Conservation (phyloP, 1,140 invertebrate species). For the Lepidostoma basale region DNA sequence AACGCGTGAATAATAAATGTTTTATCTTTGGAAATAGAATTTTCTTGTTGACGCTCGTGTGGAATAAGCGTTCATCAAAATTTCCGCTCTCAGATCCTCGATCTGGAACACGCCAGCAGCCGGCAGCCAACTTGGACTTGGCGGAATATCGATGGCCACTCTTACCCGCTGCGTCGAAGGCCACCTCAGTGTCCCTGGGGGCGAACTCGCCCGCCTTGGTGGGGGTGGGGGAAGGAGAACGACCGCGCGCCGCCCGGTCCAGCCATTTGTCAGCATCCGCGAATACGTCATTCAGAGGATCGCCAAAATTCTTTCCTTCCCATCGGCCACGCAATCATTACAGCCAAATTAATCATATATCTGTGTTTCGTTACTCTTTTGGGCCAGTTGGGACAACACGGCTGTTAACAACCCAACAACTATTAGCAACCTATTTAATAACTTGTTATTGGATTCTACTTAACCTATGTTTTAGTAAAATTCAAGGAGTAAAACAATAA, state of each 20-base stretch:
- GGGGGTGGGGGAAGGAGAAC: slow-evolving; percentile 67
- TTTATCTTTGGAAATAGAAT: too few relatives aligned
- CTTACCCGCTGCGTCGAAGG: slow-evolving; percentile 74
- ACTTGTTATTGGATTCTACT: too few relatives aligned
- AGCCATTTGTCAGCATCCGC: slow-evolving; percentile 60
- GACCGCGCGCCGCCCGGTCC: slow-evolving; percentile 61
- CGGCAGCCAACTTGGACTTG: background rate
- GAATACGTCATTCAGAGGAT: slow-evolving; percentile 49
- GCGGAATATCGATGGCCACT: slow-evolving; percentile 40
- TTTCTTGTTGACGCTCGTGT: too few relatives aligned
- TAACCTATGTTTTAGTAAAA: too few relatives aligned
- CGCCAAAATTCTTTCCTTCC: slow-evolving; percentile 40
- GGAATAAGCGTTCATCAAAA: too few relatives aligned
- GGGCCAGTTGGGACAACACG: background rate
- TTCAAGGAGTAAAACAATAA: too few relatives aligned
- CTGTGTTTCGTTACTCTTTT: background rate
- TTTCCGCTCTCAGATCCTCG: too few relatives aligned
- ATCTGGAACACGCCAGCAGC: too few relatives aligned
- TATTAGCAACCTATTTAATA: too few relatives aligned
- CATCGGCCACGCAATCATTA: slow-evolving; percentile 33
- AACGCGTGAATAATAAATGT: too few relatives aligned
- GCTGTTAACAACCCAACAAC: too few relatives aligned
- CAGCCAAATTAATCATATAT: slow-evolving; percentile 28
- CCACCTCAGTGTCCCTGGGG: slow-evolving; percentile 68
- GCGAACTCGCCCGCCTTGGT: slow-evolving; percentile 70